Percentiles rank a stretch among this genome's conserved stretches.
phyloP scores from a whole-genome alignment of 1,140 invertebrate genomes.

The Lepidotrigona ventralis region DNA sequence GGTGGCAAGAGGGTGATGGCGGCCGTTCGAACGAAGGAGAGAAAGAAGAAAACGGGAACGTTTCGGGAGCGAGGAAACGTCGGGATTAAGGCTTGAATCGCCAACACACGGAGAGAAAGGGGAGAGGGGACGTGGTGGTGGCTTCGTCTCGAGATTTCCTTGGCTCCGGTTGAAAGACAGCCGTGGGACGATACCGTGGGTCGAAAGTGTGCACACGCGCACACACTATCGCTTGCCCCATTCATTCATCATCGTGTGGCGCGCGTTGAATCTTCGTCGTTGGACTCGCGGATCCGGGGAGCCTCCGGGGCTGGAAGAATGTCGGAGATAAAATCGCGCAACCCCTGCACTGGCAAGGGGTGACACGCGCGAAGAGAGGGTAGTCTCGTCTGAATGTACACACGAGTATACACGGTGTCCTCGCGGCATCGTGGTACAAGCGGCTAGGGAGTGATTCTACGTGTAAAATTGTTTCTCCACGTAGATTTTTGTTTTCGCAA shows the following conservation, averaged over 20 bases:
- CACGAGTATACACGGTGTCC: not conserved
- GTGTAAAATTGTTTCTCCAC: too few species aligned
- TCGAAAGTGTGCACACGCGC: not conserved
- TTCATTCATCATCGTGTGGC: not conserved
- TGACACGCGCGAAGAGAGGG: conserved; percentile 36
- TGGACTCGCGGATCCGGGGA: conserved; percentile 32
- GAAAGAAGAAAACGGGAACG: not conserved
- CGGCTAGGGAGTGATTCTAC: too few species aligned
- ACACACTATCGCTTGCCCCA: not conserved
- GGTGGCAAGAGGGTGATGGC: not conserved
- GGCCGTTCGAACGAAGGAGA: conserved; percentile 9
- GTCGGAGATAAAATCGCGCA: conserved; percentile 68
- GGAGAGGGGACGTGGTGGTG: not conserved
- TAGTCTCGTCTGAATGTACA: not conserved
- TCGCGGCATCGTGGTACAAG: too few species aligned
- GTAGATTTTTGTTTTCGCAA: too few species aligned
- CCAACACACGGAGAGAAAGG: conserved; percentile 22
- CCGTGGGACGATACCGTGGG: conserved; percentile 54
- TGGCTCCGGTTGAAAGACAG: conserved; percentile 58
- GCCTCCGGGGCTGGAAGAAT: conserved; percentile 64
- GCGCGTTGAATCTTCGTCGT: not conserved
- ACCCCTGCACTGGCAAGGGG: conserved; percentile 52
- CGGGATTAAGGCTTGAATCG: conserved; percentile 59
- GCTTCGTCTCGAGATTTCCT: conserved; percentile 62
- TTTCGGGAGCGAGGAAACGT: conserved; percentile 25